Conservation (phyloP, 2,113 vertebrate genomes). For the Desmodus rotundus region DNA sequence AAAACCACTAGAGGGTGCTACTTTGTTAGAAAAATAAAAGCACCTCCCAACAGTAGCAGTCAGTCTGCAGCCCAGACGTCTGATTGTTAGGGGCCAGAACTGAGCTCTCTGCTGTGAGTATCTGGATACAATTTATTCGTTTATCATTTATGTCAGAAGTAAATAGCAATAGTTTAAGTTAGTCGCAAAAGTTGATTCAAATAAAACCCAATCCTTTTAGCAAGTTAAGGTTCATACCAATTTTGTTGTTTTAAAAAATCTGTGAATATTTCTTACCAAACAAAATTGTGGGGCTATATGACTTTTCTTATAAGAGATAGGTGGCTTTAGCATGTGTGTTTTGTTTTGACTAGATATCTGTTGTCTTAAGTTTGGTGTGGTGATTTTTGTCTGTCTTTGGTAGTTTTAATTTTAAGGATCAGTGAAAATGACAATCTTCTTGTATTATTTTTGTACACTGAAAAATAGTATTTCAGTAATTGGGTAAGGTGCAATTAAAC, state of each 20-base stretch:
- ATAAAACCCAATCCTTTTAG: constrained; percentile 25
- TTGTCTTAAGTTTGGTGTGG: constrained; percentile 33
- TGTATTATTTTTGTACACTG: constrained; percentile 43
- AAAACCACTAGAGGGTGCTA: constrained; percentile 70
- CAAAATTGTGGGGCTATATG: constrained; percentile 40
- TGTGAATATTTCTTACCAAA: constrained; percentile 54
- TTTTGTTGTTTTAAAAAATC: constrained; percentile 41
- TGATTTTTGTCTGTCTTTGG: constrained; percentile 17
- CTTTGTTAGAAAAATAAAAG: constrained; percentile 68
- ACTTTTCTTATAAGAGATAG: constrained; percentile 58
- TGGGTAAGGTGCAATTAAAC: neutral
- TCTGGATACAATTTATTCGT: constrained; percentile 57
- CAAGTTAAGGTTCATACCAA: neutral
- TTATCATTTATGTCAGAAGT: constrained; percentile 47
- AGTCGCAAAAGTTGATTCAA: constrained; percentile 58
- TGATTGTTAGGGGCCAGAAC: constrained; percentile 57
- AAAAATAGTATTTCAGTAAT: constrained; percentile 53
- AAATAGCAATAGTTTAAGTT: constrained; percentile 52
- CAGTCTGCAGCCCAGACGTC: constrained; percentile 57
- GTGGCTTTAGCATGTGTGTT: neutral
- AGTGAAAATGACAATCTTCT: neutral
- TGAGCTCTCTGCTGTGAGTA: constrained; percentile 66
- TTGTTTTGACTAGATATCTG: constrained; percentile 8
- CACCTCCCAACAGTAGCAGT: constrained; percentile 27
- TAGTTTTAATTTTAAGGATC: constrained; percentile 12